Evolutionary conservation across 2,113 vertebrate species (phyloP).

Genomic region (Brachionichthys hirsutus): DNA sequence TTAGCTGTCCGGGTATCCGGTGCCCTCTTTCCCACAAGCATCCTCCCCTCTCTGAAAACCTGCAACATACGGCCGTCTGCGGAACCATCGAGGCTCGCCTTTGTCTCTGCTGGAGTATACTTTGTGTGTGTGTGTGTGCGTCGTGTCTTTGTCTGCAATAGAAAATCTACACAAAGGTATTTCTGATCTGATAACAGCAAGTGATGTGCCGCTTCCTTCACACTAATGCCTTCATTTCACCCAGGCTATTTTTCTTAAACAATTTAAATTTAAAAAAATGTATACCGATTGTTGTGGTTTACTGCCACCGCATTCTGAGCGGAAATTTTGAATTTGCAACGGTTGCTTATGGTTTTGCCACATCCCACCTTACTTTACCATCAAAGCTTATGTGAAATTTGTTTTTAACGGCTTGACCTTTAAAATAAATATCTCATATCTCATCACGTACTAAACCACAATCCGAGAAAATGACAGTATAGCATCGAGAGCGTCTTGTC

Average conservation of each 20-base stretch:
- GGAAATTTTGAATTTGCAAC: constrained; percentile 56
- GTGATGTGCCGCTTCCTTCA: constrained; percentile 17
- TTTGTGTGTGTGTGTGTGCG: constrained; percentile 21
- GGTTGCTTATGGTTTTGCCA: constrained; percentile 58
- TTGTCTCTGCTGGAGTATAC: constrained; percentile 41
- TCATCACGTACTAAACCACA: constrained; percentile 47
- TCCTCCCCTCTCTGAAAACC: constrained; percentile 47
- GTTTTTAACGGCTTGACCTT: constrained; percentile 13
- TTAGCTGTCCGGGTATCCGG: constrained; percentile 59
- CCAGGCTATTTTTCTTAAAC: not conserved
- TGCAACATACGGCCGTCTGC: constrained; percentile 33
- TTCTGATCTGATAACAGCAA: constrained; percentile 30
- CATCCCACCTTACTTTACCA: constrained; percentile 60
- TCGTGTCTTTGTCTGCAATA: constrained; percentile 57
- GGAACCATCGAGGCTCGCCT: constrained; percentile 43
- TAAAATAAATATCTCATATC: constrained; percentile 59
- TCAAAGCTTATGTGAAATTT: constrained; percentile 36
- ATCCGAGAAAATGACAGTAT: constrained; percentile 38
- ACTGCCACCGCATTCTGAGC: constrained; percentile 51
- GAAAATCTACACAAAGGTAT: constrained; percentile 52
- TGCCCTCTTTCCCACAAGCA: constrained; percentile 45
- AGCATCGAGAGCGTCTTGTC: constrained; percentile 44
- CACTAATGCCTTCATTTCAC: constrained; percentile 19
- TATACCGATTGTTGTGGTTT: constrained; percentile 25
- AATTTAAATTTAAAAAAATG: constrained; percentile 43